Evolutionary conservation across 1,140 invertebrate species (phyloP).

Genomic region (Calliphora vicina): DNA sequence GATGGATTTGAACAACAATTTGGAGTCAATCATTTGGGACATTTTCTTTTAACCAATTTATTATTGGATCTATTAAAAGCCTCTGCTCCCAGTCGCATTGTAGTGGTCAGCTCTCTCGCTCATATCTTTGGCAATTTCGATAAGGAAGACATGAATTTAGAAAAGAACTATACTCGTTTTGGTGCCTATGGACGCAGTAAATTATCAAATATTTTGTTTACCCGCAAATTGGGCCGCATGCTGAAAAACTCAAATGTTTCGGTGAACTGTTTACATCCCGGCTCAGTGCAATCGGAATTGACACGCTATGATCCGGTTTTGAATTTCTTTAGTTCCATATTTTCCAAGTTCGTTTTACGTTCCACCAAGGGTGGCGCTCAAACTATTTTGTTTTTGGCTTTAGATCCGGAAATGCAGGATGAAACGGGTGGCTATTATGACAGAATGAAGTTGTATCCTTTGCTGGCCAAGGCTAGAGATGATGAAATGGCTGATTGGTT

Average conservation of each 20-base stretch:
- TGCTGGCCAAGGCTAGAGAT: constrained; percentile 58
- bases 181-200: constrained; percentile 85
- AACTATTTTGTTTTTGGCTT: constrained; percentile 73
- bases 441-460: constrained; percentile 66
- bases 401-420: constrained; percentile 71
- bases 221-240: constrained; percentile 74
- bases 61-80: constrained; percentile 75
- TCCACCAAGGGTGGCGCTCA: constrained; percentile 75
- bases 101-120: constrained; percentile 78
- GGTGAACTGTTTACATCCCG: constrained; percentile 84
- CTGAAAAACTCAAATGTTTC: constrained; percentile 78
- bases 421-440: constrained; percentile 69
- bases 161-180: constrained; percentile 70
- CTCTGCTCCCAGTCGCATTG: constrained; percentile 73
- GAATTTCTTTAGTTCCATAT: background rate
- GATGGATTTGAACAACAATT: constrained; percentile 88
- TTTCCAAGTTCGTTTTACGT: constrained; percentile 72
- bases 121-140: constrained; percentile 75
- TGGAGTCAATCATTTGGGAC: constrained; percentile 82
- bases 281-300: constrained; percentile 81
- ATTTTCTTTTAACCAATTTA: constrained; percentile 87
- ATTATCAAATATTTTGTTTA: constrained; percentile 85
- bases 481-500: constrained; percentile 70
- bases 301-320: constrained; percentile 63
- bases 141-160: constrained; percentile 76